These are phyloP conservation scores for Steatocranus sp. DNA, from an alignment of 2,797 vertebrate genomes.

Conservation along the genomic window DNA sequence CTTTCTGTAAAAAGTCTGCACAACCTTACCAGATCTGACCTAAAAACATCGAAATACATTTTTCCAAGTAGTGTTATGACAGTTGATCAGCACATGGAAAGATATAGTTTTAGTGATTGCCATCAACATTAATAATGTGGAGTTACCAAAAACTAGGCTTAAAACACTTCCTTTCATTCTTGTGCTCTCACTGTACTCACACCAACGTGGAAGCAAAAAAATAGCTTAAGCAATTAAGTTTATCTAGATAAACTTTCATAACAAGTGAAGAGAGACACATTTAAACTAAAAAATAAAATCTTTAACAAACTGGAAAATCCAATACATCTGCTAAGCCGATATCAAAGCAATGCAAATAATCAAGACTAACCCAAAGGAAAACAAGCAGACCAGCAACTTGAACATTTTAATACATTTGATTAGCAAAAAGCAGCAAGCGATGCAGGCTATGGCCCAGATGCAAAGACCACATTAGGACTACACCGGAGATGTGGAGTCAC, in stretches of 20 bases:
- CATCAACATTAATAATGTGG: not conserved
- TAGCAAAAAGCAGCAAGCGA: conserved; percentile 17
- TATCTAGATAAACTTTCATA: not conserved
- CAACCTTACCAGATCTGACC: not conserved
- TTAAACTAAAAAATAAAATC: not conserved
- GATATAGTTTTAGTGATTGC: not conserved
- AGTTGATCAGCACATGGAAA: not conserved
- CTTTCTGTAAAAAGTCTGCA: not conserved
- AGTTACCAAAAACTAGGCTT: not conserved
- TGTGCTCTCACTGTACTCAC: no score
- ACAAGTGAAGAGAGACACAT: not conserved
- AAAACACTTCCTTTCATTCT: not conserved
- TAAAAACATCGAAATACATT: not conserved
- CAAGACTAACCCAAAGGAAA: not conserved
- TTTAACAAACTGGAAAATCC: not conserved
- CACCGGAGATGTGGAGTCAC: not conserved
- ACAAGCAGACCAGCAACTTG: not conserved
- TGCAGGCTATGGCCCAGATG: not conserved
- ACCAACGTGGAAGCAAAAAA: not conserved
- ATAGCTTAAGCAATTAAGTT: rapidly evolving
- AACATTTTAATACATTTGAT: conserved; percentile 41
- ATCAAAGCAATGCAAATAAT: conserved; percentile 10
- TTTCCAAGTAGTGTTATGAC: not conserved
- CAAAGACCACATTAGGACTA: conserved; percentile 3
- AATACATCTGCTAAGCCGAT: not conserved